These are phyloP conservation scores for Nothocercus julius DNA, from an alignment of 2,113 vertebrate species.

Conservation along the genomic window DNA sequence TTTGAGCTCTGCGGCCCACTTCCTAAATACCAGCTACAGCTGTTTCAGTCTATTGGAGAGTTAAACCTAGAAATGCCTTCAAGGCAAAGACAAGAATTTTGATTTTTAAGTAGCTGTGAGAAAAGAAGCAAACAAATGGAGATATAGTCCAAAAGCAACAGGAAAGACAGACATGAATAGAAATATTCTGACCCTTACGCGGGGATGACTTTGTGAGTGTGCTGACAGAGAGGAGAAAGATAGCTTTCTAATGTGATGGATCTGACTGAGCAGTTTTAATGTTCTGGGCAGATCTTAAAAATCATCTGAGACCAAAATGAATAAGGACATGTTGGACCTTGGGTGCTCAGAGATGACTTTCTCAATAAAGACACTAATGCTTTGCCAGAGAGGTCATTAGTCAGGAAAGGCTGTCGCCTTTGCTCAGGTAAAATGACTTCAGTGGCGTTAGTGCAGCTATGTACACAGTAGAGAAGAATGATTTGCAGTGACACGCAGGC, in stretches of 20 bases:
- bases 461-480: not conserved
- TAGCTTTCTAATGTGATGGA: not conserved
- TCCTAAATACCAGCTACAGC: not conserved
- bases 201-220: not conserved
- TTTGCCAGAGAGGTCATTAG: not conserved
- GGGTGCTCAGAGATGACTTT: not conserved
- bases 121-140: not conserved
- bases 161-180: not conserved
- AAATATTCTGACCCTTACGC: not conserved
- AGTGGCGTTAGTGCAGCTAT: not conserved
- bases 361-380: not conserved
- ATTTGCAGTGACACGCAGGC: not conserved
- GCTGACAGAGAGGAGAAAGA: not conserved
- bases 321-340: not conserved
- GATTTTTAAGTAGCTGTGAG: not conserved
- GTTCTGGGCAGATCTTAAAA: not conserved
- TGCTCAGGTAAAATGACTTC: not conserved
- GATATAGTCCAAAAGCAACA: not conserved
- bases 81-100: not conserved
- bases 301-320: not conserved
- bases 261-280: not conserved
- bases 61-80: not conserved
- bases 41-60: not conserved
- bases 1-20: not conserved
- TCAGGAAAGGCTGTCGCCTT: not conserved